Conservation (phyloP, 2,888 invertebrate genomes). For the Tinea pellionella region DNA sequence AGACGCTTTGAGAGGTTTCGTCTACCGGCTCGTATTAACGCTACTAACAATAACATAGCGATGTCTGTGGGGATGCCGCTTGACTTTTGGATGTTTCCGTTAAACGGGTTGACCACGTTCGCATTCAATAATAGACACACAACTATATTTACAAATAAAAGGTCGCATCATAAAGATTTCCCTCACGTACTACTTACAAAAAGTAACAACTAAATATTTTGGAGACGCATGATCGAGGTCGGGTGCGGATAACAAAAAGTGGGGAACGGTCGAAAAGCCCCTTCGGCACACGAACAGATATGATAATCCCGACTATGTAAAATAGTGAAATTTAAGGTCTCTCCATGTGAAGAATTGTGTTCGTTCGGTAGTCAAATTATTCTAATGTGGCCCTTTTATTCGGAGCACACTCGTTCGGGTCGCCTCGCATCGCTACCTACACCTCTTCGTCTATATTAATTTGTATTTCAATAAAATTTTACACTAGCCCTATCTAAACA, state of each 20-base stretch:
- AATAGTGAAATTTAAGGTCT: constrained; percentile 69
- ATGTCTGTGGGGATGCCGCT: constrained; percentile 17
- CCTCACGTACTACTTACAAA: constrained; percentile 62
- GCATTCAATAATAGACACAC: neutral
- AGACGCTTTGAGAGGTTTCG: constrained; percentile 43
- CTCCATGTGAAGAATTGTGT: constrained; percentile 68
- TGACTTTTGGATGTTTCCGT: constrained; percentile 25
- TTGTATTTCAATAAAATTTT: constrained; percentile 63
- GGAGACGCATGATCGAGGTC: constrained; percentile 61
- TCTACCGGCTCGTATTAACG: constrained; percentile 39
- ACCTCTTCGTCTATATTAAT: constrained; percentile 40
- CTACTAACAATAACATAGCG: constrained; percentile 38
- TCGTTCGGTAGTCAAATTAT: constrained; percentile 63
- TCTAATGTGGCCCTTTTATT: constrained; percentile 68
- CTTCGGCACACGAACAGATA: constrained; percentile 56
- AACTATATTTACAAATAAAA: constrained; percentile 21
- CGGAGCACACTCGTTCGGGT: constrained; percentile 52
- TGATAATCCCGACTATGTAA: constrained; percentile 68
- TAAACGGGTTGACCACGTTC: constrained; percentile 39
- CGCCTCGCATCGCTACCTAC: constrained; percentile 37
- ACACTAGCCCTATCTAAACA: constrained; percentile 43
- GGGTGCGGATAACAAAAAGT: constrained; percentile 63
- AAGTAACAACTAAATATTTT: constrained; percentile 69
- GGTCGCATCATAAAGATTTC: constrained; percentile 53
- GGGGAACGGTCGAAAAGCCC: constrained; percentile 36